Conservation (phyloP, 2,113 vertebrate species). For the Corythornis vintsioides region DNA sequence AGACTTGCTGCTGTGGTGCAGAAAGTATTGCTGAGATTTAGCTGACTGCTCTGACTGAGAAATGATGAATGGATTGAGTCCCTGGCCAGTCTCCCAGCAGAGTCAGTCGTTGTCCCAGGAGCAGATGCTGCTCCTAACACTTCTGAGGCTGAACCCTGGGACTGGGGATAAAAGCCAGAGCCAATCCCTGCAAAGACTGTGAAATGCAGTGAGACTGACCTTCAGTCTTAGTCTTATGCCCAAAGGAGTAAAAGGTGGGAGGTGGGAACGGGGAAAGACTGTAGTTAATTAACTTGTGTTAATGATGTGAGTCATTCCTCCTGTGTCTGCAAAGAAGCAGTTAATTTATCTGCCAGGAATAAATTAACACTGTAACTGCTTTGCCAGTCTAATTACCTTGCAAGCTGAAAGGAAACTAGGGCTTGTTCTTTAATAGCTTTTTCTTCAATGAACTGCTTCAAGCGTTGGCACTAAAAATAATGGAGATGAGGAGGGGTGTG, state of each 20-base stretch:
- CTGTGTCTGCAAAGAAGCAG: conserved; percentile 4
- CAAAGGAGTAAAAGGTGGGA: conserved; percentile 6
- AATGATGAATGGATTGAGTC: background rate
- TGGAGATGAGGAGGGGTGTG: background rate
- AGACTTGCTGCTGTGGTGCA: background rate
- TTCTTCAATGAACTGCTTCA: conserved; percentile 15
- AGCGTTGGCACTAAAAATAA: conserved; percentile 22
- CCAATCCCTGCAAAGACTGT: background rate
- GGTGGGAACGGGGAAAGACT: background rate
- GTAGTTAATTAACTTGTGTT: conserved; percentile 13
- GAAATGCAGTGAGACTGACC: background rate
- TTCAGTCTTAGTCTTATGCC: background rate
- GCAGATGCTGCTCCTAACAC: accelerated
- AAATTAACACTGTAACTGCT: conserved; percentile 56
- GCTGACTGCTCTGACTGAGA: background rate
- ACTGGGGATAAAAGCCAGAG: background rate
- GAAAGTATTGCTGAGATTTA: conserved; percentile 6
- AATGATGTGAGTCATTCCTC: conserved; percentile 50
- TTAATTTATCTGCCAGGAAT: conserved; percentile 54
- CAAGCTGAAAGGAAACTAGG: conserved; percentile 52
- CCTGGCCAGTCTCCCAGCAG: background rate
- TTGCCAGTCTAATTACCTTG: conserved; percentile 39
- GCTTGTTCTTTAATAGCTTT: conserved; percentile 29
- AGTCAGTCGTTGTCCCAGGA: background rate
- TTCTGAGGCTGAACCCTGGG: background rate